phyloP scores from a whole-genome alignment of 2,797 vertebrate species.

The Falco berigora region DNA sequence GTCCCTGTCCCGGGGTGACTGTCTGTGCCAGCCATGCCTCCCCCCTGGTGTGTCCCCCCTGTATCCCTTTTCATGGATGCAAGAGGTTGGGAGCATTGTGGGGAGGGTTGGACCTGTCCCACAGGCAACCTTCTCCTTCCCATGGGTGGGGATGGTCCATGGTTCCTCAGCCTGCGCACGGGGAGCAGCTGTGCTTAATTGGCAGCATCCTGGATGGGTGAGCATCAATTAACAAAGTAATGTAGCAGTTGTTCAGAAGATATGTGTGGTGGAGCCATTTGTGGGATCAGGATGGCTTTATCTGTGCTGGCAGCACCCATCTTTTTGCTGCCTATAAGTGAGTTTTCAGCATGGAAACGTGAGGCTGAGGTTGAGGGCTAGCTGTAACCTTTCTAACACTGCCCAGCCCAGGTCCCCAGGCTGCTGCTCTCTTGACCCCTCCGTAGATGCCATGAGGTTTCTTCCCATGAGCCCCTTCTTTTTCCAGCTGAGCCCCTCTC shows the following conservation, averaged over 20 bases:
- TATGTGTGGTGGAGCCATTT: fast-evolving
- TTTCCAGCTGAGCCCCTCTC: neutral
- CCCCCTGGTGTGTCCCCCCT: fast-evolving
- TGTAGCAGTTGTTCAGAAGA: neutral
- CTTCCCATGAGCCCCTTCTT: neutral
- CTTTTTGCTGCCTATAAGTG: neutral
- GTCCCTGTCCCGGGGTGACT: neutral
- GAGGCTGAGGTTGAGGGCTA: neutral
- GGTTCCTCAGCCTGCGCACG: neutral
- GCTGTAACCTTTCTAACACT: neutral
- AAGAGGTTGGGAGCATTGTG: too few relatives aligned
- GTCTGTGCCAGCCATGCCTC: neutral
- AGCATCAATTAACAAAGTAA: neutral
- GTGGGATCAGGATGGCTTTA: neutral
- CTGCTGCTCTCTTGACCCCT: neutral
- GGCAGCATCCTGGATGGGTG: neutral
- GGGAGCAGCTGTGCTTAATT: neutral
- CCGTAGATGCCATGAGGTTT: neutral
- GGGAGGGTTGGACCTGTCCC: neutral
- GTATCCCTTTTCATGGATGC: neutral
- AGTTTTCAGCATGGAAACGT: neutral
- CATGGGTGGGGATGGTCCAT: neutral
- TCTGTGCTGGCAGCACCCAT: neutral
- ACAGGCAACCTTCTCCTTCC: neutral
- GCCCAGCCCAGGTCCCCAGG: fast-evolving